These are phyloP conservation scores for Odobenus rosmarus DNA, from an alignment of 2,113 vertebrate species.

Conservation along the genomic window DNA sequence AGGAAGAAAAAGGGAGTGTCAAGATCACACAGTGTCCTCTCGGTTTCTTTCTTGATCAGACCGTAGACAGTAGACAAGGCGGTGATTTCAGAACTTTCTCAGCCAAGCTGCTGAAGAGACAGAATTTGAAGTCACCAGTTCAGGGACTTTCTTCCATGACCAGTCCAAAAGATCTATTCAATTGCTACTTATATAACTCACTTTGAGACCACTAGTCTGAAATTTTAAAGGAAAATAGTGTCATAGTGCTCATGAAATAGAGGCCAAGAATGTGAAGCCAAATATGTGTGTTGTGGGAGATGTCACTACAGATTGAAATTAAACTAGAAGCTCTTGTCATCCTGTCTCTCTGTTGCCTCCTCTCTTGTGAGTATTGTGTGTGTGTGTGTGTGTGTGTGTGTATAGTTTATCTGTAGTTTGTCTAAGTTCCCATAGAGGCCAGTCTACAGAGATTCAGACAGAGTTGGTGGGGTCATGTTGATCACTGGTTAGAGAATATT, in stretches of 20 bases:
- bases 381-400: not conserved
- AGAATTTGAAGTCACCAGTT: not conserved
- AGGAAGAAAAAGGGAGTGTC: too few species aligned
- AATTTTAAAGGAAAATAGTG: not conserved
- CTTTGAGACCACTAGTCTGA: not conserved
- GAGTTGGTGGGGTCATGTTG: not conserved
- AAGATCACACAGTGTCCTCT: not conserved
- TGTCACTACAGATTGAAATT: accelerated
- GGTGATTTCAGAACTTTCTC: not conserved
- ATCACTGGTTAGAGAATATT: not conserved
- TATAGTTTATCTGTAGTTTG: not conserved
- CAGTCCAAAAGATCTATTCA: too few species aligned
- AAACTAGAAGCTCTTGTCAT: not conserved
- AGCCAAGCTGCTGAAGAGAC: not conserved
- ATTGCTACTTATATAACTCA: not conserved
- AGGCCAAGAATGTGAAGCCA: not conserved
- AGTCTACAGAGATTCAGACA: not conserved
- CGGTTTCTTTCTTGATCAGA: accelerated
- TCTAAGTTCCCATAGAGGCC: not conserved
- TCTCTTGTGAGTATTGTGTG: not conserved
- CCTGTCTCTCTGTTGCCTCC: not conserved
- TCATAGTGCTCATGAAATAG: not conserved
- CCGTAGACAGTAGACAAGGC: not conserved
- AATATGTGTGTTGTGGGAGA: not conserved
- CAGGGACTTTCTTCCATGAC: not conserved